Conservation (phyloP, 2,113 vertebrate genomes). For the Accipiter cooperii region DNA sequence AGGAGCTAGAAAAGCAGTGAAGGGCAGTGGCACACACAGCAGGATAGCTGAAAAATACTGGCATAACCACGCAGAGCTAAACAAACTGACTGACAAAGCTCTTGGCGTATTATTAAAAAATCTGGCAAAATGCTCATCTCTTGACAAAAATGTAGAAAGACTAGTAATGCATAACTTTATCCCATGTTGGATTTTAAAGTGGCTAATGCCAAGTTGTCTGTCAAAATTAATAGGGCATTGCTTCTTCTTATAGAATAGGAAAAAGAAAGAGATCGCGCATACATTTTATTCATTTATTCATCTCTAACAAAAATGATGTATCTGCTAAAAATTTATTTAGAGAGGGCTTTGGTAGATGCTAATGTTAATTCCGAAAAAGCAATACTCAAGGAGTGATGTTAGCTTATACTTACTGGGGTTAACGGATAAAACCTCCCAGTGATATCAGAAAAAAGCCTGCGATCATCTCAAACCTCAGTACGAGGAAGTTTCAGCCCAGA, state of each 20-base stretch:
- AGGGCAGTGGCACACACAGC: conserved; percentile 72
- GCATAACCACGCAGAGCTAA: conserved; percentile 64
- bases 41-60: conserved; percentile 66
- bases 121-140: conserved; percentile 73
- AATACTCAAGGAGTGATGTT: not conserved
- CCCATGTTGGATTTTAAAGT: conserved; percentile 72
- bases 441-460: not conserved
- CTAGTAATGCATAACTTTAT: conserved; percentile 76
- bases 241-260: conserved; percentile 66
- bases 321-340: conserved; percentile 74
- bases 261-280: not conserved
- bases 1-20: conserved; percentile 78
- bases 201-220: conserved; percentile 76
- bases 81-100: conserved; percentile 72
- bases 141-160: conserved; percentile 70
- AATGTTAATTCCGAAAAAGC: conserved; percentile 39
- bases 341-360: conserved; percentile 41
- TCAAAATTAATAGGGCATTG: conserved; percentile 79
- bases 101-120: conserved; percentile 71
- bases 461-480: not conserved
- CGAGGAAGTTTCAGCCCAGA: not conserved
- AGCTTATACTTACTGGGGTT: not conserved
- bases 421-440: not conserved
- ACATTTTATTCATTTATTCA: conserved; percentile 76
- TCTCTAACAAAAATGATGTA: conserved; percentile 68